Conservation (phyloP, 1,140 invertebrate species). For the Forficula auricularia region DNA sequence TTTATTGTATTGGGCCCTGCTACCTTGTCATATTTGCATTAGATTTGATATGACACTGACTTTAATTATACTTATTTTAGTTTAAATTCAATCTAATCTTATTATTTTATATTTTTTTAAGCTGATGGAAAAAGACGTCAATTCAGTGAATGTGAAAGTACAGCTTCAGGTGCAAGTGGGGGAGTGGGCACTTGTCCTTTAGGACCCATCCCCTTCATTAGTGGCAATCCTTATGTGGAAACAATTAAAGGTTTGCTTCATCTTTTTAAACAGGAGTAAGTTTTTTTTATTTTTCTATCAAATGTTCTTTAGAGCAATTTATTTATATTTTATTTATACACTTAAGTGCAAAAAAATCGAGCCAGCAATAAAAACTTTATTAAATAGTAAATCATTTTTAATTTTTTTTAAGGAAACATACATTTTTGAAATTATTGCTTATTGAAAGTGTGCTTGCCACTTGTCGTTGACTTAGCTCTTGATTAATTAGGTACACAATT, state of each 20-base stretch:
- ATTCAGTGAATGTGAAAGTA: conserved; percentile 22
- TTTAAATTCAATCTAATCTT: too few species aligned
- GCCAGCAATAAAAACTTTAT: conserved; percentile 5
- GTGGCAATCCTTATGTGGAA: conserved; percentile 93
- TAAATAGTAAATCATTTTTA: conserved; percentile 5
- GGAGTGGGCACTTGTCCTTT: conserved; percentile 28
- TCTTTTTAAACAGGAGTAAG: conserved; percentile 86
- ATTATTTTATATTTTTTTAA: too few species aligned
- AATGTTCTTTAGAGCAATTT: conserved; percentile 5
- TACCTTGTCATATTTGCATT: too few species aligned
- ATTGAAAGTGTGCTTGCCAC: neutral
- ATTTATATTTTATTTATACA: conserved; percentile 4
- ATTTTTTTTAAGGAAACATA: conserved; percentile 3
- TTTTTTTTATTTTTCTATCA: conserved; percentile 7
- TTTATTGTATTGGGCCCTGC: too few species aligned
- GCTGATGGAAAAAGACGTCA: conserved; percentile 26
- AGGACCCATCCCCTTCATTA: conserved; percentile 59
- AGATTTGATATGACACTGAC: too few species aligned
- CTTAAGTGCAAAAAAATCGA: conserved; percentile 15
- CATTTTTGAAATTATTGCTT: conserved; percentile 3
- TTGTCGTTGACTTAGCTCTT: too few species aligned
- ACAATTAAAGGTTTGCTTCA: conserved; percentile 90
- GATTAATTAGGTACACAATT: too few species aligned
- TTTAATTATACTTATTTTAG: too few species aligned
- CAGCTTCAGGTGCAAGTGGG: conserved; percentile 20